These are phyloP conservation scores for Dasypogon diadema DNA, from an alignment of 2,888 invertebrate genomes.

Conservation along the genomic window DNA sequence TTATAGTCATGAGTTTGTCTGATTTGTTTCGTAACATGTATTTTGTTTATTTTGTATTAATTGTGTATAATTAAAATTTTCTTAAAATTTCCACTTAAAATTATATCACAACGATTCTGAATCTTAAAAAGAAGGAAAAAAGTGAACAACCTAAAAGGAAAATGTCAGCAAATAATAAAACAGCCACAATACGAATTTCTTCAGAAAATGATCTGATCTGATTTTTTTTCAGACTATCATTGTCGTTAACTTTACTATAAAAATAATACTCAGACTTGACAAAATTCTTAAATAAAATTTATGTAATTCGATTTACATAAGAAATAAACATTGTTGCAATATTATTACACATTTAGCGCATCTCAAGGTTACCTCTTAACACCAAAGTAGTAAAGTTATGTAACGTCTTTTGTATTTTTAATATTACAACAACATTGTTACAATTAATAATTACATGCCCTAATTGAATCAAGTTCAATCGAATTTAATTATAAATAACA, in stretches of 20 bases:
- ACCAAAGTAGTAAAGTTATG: neutral
- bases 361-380: neutral
- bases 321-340: conserved; percentile 30
- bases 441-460: conserved; percentile 17
- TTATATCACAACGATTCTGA: conserved; percentile 47
- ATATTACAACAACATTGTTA: conserved; percentile 30
- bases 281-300: conserved; percentile 29
- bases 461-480: conserved; percentile 37
- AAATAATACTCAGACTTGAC: conserved; percentile 31
- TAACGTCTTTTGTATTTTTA: conserved; percentile 22
- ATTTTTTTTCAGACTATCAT: conserved; percentile 39
- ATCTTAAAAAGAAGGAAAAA: conserved; percentile 14
- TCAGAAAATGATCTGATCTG: conserved; percentile 43
- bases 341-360: conserved; percentile 9
- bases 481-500: conserved; percentile 52
- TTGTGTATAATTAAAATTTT: conserved; percentile 6
- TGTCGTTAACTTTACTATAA: conserved; percentile 24
- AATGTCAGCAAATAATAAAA: conserved; percentile 23
- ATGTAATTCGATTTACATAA: conserved; percentile 20
- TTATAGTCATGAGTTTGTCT: conserved; percentile 25
- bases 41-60: neutral
- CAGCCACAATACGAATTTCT: conserved; percentile 8
- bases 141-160: conserved; percentile 9
- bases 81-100: conserved; percentile 36
- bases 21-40: conserved; percentile 14